A percentile compares a stretch with the other conserved stretches of the same genome.
These are phyloP conservation scores for Triplophysa rosa DNA, from an alignment of 2,113 vertebrate species.

Conservation along the genomic window DNA sequence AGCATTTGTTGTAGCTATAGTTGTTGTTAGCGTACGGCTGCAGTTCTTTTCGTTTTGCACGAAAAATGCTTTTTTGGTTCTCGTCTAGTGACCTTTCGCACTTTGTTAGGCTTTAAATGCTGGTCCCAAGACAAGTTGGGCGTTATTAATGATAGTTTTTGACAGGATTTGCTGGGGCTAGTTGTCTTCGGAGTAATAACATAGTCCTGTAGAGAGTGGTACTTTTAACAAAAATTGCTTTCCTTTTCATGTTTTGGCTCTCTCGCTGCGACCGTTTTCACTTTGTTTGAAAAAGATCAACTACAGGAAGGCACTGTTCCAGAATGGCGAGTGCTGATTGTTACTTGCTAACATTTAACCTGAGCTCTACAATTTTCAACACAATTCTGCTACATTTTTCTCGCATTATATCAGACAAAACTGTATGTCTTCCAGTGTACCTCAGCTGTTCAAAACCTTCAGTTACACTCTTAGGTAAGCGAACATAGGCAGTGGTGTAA, in stretches of 20 bases:
- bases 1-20: not conserved
- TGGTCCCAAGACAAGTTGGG: slow-evolving; percentile 12
- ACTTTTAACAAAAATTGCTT: not conserved
- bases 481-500: too few species aligned
- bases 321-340: not conserved
- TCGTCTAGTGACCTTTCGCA: not conserved
- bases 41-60: not conserved
- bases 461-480: not conserved
- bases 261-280: slow-evolving; percentile 36
- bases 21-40: not conserved
- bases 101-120: not conserved
- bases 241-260: not conserved
- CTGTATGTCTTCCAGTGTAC: not conserved
- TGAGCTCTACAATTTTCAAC: not conserved
- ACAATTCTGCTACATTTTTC: not conserved
- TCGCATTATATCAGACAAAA: not conserved
- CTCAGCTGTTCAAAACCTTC: not conserved
- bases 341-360: not conserved
- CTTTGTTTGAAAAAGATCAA: slow-evolving; percentile 20
- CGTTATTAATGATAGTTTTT: slow-evolving; percentile 43
- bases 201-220: not conserved
- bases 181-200: not conserved
- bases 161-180: slow-evolving; percentile 50
- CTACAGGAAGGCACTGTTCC: not conserved
- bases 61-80: not conserved